Evolutionary conservation across 2,888 invertebrate species (phyloP).

Genomic region (Chironomus riparius): DNA sequence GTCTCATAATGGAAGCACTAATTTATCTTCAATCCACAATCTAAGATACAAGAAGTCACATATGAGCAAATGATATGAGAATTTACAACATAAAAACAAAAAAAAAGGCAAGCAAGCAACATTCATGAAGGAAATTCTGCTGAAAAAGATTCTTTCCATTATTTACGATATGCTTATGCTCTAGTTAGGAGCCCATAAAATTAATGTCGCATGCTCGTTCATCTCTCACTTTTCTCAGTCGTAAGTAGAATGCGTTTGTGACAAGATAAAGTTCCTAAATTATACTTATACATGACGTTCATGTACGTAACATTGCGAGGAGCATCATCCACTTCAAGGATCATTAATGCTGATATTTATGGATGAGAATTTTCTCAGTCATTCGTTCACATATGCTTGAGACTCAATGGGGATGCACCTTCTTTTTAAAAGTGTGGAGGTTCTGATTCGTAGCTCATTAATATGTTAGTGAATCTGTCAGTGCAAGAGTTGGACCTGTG

Average conservation of each 20-base stretch:
- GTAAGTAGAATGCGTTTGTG: too few species aligned
- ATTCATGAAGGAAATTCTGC: too few species aligned
- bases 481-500: too few species aligned
- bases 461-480: too few species aligned
- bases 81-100: neutral
- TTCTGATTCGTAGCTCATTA: too few species aligned
- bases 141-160: slow-evolving; percentile 13
- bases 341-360: slow-evolving; percentile 25
- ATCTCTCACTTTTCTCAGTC: neutral
- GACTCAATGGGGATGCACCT: too few species aligned
- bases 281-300: slow-evolving; percentile 13
- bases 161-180: slow-evolving; percentile 20
- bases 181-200: slow-evolving; percentile 24
- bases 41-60: too few species aligned
- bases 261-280: slow-evolving; percentile 2
- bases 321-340: slow-evolving; percentile 11
- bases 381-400: too few species aligned
- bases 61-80: slow-evolving; percentile 1
- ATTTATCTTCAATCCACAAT: too few species aligned
- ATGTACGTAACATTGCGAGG: neutral
- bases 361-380: neutral
- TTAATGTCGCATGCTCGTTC: slow-evolving; percentile 18
- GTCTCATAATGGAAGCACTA: too few species aligned
- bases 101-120: too few species aligned
- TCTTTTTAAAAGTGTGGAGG: too few species aligned